A percentile compares a stretch with the other conserved stretches of the same genome.
These are phyloP conservation scores for human (Homo sapiens) DNA, from an alignment of 2,113 vertebrate genomes.

Conservation along the genomic window DNA sequence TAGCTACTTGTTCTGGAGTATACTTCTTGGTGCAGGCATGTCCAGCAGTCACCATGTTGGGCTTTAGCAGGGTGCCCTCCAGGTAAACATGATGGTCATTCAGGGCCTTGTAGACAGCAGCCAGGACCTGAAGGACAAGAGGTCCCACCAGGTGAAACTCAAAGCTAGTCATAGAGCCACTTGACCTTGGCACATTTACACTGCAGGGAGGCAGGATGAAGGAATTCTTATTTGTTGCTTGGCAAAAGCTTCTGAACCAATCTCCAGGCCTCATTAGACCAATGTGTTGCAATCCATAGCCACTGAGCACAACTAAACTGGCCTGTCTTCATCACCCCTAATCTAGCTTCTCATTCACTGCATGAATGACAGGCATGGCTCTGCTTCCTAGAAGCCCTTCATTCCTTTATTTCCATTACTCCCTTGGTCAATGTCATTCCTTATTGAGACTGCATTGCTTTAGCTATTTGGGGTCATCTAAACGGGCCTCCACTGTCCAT, in stretches of 20 bases:
- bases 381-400: neutral
- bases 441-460: neutral
- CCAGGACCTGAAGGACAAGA: slow-evolving; percentile 89
- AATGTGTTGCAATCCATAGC: neutral
- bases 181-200: neutral
- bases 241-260: neutral
- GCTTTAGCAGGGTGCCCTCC: slow-evolving; percentile 96
- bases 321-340: neutral
- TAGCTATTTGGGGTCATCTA: neutral
- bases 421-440: neutral
- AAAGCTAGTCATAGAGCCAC: neutral
- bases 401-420: neutral
- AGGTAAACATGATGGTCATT: slow-evolving; percentile 97
- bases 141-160: neutral
- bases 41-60: slow-evolving; percentile 97
- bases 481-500: neutral
- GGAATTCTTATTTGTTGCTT: neutral
- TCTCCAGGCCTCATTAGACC: neutral
- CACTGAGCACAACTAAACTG: neutral
- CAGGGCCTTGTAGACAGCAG: slow-evolving; percentile 96
- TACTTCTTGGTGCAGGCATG: slow-evolving; percentile 94
- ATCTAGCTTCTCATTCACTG: neutral
- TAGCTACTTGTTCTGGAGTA: slow-evolving; percentile 92
- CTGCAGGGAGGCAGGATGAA: neutral
- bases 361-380: neutral